Percentiles rank a stretch among this genome's conserved stretches.
These are phyloP conservation scores for Apodemus speciosus DNA, from an alignment of 2,113 vertebrate genomes.

Conservation along the genomic window DNA sequence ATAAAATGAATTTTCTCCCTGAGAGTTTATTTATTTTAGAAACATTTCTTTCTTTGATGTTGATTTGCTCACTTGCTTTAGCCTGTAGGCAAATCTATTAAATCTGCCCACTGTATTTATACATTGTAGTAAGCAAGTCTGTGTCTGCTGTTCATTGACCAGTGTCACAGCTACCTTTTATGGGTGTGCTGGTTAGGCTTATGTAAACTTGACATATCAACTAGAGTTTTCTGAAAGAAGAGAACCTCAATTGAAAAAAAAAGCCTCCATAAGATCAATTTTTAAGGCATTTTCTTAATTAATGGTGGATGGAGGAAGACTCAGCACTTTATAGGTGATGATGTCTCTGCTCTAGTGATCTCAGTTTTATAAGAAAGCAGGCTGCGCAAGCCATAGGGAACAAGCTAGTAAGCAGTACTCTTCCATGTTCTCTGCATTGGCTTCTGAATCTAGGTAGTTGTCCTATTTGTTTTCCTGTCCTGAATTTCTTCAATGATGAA, in stretches of 20 bases:
- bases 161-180: background rate
- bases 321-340: background rate
- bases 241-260: background rate
- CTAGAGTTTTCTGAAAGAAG: background rate
- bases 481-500: too few species aligned
- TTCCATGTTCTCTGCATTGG: too few species aligned
- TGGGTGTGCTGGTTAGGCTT: background rate
- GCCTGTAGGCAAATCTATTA: background rate
- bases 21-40: background rate
- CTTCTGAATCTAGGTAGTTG: too few species aligned
- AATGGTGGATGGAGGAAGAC: too few species aligned
- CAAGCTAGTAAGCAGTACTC: background rate
- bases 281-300: too few species aligned
- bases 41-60: background rate
- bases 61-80: background rate
- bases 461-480: too few species aligned
- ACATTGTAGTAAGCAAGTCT: background rate
- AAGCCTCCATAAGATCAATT: background rate
- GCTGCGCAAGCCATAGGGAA: background rate
- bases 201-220: background rate
- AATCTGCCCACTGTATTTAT: background rate
- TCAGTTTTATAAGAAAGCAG: background rate
- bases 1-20: background rate
- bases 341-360: too few species aligned
- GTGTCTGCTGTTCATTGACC: background rate